Evolutionary conservation across 2,113 vertebrate genomes (phyloP).

Genomic region (Microcebus ravelobensis): DNA sequence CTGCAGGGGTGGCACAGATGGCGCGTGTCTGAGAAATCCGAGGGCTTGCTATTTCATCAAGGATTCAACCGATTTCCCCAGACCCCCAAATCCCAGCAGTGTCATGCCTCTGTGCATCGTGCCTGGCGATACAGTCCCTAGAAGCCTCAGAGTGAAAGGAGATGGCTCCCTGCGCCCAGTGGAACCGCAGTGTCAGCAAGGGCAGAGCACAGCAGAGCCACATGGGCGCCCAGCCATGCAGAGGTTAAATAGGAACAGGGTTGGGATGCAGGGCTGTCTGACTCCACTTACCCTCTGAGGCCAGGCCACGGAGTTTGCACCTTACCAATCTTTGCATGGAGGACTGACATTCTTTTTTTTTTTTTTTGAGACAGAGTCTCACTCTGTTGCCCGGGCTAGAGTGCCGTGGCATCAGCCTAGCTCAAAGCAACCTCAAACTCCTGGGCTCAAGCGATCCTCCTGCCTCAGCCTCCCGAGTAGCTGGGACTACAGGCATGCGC

Average conservation of each 20-base stretch:
- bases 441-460: no score
- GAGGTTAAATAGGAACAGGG: no score
- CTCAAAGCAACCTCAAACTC: no score
- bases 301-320: background rate
- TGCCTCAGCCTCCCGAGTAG: no score
- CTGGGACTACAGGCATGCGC: no score
- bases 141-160: background rate
- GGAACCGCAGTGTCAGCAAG: background rate
- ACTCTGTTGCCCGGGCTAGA: no score
- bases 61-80: background rate
- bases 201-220: background rate
- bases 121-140: fast-evolving
- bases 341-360: no score
- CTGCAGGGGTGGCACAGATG: fast-evolving
- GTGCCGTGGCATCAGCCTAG: no score
- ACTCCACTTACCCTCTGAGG: background rate
- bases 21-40: background rate
- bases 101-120: fast-evolving
- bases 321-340: no score
- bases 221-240: background rate
- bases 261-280: background rate
- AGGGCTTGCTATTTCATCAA: background rate
- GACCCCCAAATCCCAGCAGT: background rate
- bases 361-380: no score
- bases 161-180: background rate